Evolutionary conservation across 1,140 invertebrate genomes (phyloP).

Genomic region (Notospermus geniculatus): DNA sequence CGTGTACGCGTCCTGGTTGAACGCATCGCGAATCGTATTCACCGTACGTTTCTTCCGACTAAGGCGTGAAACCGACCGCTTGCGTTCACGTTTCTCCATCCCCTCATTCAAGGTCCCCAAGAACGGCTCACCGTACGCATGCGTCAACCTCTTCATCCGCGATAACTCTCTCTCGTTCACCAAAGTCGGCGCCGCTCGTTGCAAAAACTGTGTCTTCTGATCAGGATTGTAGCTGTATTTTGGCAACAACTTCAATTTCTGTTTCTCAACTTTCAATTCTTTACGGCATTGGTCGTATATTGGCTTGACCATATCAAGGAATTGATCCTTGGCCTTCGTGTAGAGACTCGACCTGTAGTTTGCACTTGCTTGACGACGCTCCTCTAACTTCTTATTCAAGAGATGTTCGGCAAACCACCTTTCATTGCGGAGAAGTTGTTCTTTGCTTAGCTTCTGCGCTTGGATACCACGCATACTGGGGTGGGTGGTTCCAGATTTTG

Average conservation of each 20-base stretch:
- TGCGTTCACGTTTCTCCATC: conserved; percentile 25
- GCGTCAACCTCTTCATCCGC: conserved; percentile 14
- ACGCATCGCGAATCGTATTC: background rate
- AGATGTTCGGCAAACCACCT: too few species aligned
- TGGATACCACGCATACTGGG: too few species aligned
- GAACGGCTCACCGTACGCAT: conserved; percentile 21
- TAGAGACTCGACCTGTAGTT: background rate
- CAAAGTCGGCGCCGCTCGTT: conserved; percentile 15
- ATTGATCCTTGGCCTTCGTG: conserved; percentile 25
- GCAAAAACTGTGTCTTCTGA: too few species aligned
- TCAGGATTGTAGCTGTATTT: too few species aligned
- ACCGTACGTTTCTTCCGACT: conserved; percentile 6
- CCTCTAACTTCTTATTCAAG: conserved; percentile 15
- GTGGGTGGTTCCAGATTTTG: too few species aligned
- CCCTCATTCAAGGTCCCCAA: conserved; percentile 16
- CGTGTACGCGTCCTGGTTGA: background rate
- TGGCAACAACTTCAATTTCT: too few species aligned
- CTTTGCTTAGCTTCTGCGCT: too few species aligned
- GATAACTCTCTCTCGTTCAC: conserved; percentile 13
- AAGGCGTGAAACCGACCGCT: conserved; percentile 37
- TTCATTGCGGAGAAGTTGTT: too few species aligned
- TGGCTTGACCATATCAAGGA: conserved; percentile 21
- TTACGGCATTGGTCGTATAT: background rate
- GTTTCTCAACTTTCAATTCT: too few species aligned
- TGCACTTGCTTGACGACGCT: conserved; percentile 32